phyloP scores from a whole-genome alignment of 2,797 vertebrate species.

The Acanthiza pusilla region DNA sequence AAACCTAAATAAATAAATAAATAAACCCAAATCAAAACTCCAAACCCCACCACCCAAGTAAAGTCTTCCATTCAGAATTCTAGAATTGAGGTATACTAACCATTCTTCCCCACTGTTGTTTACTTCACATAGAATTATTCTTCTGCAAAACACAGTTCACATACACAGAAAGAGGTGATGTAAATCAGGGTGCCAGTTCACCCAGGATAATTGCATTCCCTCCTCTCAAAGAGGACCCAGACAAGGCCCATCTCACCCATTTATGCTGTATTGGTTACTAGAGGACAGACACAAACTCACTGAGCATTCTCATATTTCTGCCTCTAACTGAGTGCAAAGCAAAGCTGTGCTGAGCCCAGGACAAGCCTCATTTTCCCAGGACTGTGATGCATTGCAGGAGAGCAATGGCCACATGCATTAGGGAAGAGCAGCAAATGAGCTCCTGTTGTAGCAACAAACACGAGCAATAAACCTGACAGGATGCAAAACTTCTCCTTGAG shows the following conservation, averaged over 20 bases:
- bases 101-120: neutral
- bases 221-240: neutral
- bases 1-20: too few relatives aligned
- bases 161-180: neutral
- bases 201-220: neutral
- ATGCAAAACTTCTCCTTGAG: neutral
- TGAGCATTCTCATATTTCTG: neutral
- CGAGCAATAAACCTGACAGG: neutral
- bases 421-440: neutral
- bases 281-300: neutral
- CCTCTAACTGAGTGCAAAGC: neutral
- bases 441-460: neutral
- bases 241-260: neutral
- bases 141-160: neutral
- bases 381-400: neutral
- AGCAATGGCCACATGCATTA: neutral
- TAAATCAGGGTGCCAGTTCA: neutral
- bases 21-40: neutral
- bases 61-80: neutral
- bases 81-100: neutral
- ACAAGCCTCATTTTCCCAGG: neutral
- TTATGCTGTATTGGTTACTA: neutral
- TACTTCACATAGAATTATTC: neutral
- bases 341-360: neutral
- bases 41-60: accelerated